Base-by-base conservation (phyloP, 2,113 vertebrate genomes). In the Origma solitaria region DNA sequence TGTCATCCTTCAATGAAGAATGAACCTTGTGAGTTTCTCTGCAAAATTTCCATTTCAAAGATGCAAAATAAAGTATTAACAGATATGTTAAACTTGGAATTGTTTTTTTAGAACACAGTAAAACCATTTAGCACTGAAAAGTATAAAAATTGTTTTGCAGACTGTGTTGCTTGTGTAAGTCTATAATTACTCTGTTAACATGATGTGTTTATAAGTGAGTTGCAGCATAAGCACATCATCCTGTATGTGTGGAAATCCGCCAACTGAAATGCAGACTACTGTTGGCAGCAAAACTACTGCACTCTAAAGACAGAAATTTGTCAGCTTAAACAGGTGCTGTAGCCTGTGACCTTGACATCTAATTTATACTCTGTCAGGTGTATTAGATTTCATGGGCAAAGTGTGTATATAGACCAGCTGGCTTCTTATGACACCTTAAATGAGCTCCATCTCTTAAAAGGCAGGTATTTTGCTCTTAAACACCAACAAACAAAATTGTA, bases 161-260 rank as follows among this genome's bases (percentile, higher is more conserved):
- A 87, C 76, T 51, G 20, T 64, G 38, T 75, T 94, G 45, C 54
- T 82, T 80, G 38, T 61, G 45, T 72, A 93, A 91, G 58, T 73
- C 70, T 91, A 23, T 88, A 87, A 95, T 97, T 96, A 96, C 45
- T 87, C 13, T 70, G 40, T 86, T 95, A 91, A 82, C 86, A 91
- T 79, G 73, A 92, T 1, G 30, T 72, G 75, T 76, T 95, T 95
- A 35, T 82, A 95, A 95, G 58, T 88, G 84, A 54, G 61, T 76
- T 79, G 49, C 54, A 95, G 58, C 79, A 86, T 25, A 91, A 91
- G 66, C 13, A 82, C 42, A 85, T 95, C 42, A 80, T 47, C 91
- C 37, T 44, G 76, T 49, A 54, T 33, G 24, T 54, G 54, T 82
- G 49, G 91, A 97, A 86, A 72, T 72, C 30, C 27, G 70, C 78